Evolutionary conservation across 2,113 vertebrate species (phyloP).

Genomic region (Amazona vittata): DNA sequence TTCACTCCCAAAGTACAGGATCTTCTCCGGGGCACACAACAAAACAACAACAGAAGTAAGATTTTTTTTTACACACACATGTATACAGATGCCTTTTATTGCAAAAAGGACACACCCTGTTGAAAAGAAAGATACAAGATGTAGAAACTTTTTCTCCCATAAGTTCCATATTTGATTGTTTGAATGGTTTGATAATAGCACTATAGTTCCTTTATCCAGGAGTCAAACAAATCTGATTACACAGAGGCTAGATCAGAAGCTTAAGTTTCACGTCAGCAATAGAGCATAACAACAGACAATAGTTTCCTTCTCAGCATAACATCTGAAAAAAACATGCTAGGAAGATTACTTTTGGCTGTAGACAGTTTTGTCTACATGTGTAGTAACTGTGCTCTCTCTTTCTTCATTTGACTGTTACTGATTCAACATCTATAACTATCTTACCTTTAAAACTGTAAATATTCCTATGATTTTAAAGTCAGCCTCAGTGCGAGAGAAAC

Average conservation of each 20-base stretch:
- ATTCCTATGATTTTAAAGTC: not conserved
- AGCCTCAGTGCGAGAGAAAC: not conserved
- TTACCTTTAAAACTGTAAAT: not conserved
- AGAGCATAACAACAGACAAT: not conserved
- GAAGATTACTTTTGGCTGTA: not conserved
- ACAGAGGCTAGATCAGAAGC: not conserved
- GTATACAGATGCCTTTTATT: not conserved
- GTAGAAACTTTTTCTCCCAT: not conserved
- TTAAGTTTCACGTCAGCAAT: not conserved
- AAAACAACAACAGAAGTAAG: not conserved
- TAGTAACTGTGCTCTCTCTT: not conserved
- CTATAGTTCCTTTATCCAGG: not conserved
- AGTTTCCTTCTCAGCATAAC: not conserved
- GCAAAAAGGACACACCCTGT: not conserved
- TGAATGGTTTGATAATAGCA: not conserved
- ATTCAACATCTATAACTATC: not conserved
- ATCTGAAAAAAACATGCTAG: not conserved
- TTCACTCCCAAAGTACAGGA: not conserved
- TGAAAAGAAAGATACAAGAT: not conserved
- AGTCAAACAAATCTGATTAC: not conserved
- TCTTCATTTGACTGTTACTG: not conserved
- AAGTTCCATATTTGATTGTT: not conserved
- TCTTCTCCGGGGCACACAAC: not conserved
- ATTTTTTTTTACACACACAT: not conserved
- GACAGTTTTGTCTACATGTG: not conserved